Evolutionary conservation across 2,888 invertebrate genomes (phyloP).

Genomic region (Carcina quercana): DNA sequence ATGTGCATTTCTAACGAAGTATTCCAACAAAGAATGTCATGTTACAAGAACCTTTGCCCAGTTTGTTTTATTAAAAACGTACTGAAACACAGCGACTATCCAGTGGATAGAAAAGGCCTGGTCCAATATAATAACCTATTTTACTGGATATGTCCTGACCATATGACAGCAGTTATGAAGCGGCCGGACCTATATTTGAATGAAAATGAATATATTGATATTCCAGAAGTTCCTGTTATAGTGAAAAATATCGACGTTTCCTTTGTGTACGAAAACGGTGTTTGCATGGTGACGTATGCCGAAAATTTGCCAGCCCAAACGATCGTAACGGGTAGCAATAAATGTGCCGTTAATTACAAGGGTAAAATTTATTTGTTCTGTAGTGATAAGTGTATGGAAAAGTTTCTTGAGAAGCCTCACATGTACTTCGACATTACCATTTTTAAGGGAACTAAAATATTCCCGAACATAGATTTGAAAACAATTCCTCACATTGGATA

Average conservation of each 20-base stretch:
- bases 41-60: constrained; percentile 74
- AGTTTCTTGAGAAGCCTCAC: constrained; percentile 68
- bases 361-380: constrained; percentile 75
- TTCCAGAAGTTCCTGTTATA: constrained; percentile 71
- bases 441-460: constrained; percentile 38
- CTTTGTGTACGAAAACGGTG: constrained; percentile 66
- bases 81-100: constrained; percentile 49
- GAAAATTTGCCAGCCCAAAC: constrained; percentile 64
- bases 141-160: constrained; percentile 77
- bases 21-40: constrained; percentile 63
- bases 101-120: constrained; percentile 69
- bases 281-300: constrained; percentile 77
- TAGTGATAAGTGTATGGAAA: constrained; percentile 54
- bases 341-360: constrained; percentile 62
- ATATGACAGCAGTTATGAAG: constrained; percentile 58
- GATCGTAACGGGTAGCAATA: constrained; percentile 50
- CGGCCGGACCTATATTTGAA: constrained; percentile 52
- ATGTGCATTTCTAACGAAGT: constrained; percentile 74
- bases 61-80: constrained; percentile 62
- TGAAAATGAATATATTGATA: constrained; percentile 18
- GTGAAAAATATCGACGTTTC: constrained; percentile 47
- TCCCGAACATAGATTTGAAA: constrained; percentile 55
- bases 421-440: constrained; percentile 63
- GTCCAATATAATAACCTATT: constrained; percentile 69
- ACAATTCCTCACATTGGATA: constrained; percentile 74